Evolutionary conservation across 2,113 vertebrate species (phyloP), one percentile per base, ranked within the genome.

Genomic region (Triplophysa rosa): DNA sequence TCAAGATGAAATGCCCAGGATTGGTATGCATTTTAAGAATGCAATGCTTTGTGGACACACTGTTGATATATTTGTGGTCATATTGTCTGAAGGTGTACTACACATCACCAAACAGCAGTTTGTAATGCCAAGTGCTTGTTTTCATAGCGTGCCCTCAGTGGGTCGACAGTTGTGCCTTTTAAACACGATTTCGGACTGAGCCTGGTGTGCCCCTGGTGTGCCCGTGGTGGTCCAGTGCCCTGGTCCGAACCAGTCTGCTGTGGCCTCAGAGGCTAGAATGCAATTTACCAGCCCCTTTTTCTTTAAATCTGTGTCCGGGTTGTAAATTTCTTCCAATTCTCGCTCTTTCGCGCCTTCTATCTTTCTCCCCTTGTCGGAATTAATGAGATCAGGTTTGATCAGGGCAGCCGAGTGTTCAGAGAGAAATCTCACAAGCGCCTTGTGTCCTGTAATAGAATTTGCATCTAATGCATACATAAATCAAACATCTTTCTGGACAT

Each of bases 381-480:
- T 97, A 99, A 98, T 98, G 96, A 99, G 97, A 98, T 96, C 95
- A 96, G 96, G 97, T 99, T 97, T 99, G 97, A 99, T 98, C 97
- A 97, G 97, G 95, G 96, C 96, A 97, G 96, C 96, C 96, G 96
- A 97, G 96, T 99, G 97, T 98, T 99, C 95, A 95, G 94, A 93
- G 96, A 94, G 94, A 95, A 97, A 97, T 98, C 96, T 96, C 95
- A 94, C 96, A 95, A 96, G 95, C 94, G 95, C 94, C 95, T 95
- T 94, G 95, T 95, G 96, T 96, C 94, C 96, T 93, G 96, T 98
- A 99, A 99, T 99, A 97, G 96, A 98, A 99, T 99, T 98, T 99
- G 95, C 96, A 98, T 98, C 97, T 99, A 98, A 99, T 99, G 96
- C 96, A 99, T 99, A 97, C 96, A 99, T 99, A 99, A 99, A 98